phyloP scores from a whole-genome alignment of 2,797 vertebrate genomes.

The Hippopotamyrus pictus region DNA sequence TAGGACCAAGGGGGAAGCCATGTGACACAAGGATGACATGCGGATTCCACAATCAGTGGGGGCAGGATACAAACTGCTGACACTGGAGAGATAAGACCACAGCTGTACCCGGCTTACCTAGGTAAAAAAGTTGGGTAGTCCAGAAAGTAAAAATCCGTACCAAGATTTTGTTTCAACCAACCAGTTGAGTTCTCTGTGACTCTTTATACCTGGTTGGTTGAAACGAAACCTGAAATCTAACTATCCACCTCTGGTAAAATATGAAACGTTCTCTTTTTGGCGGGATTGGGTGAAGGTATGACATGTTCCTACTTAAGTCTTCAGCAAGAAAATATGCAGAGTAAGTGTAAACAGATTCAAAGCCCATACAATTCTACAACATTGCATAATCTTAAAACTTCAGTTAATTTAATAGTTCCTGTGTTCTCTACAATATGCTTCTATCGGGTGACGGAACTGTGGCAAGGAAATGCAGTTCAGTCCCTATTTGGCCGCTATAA shows the following conservation, averaged over 20 bases:
- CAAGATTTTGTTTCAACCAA: background rate
- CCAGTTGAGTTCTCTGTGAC: background rate
- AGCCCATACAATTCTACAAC: background rate
- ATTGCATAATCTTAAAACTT: background rate
- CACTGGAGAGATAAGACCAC: background rate
- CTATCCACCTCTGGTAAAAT: background rate
- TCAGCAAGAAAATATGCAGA: background rate
- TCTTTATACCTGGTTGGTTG: background rate
- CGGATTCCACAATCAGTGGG: background rate
- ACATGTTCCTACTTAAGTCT: background rate
- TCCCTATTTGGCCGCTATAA: background rate
- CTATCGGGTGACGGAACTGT: background rate
- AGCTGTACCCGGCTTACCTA: background rate
- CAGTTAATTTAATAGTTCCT: background rate
- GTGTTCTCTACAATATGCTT: background rate
- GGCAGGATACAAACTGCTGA: background rate
- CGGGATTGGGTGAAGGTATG: background rate
- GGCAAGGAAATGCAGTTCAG: background rate
- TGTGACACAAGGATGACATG: background rate
- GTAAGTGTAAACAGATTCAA: background rate
- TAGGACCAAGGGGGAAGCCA: background rate
- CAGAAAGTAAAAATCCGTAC: background rate
- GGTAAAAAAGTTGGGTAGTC: background rate
- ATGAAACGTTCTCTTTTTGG: background rate
- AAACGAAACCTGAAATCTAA: background rate